Evolutionary conservation across 2,113 vertebrate genomes (phyloP).

Genomic region (Oncorhynchus nerka): DNA sequence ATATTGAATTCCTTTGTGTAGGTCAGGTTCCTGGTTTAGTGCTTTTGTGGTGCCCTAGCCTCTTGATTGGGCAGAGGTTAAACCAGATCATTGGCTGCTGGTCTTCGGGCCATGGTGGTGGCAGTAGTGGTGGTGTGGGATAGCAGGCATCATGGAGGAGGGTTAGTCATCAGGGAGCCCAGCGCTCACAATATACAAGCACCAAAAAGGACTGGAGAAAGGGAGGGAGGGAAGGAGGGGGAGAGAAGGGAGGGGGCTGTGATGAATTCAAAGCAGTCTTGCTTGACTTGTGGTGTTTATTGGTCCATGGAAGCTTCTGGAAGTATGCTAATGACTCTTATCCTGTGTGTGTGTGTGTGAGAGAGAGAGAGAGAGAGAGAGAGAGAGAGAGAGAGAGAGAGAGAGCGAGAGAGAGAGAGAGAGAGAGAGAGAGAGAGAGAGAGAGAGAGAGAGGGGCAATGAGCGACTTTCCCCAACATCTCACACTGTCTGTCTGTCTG

Average conservation of each 20-base stretch:
- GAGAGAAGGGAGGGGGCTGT: constrained; percentile 17
- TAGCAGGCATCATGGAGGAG: constrained; percentile 30
- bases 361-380: constrained; percentile 17
- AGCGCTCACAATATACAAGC: constrained; percentile 3
- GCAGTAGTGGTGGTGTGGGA: constrained; percentile 6
- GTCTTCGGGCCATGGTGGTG: too few species aligned
- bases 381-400: not conserved
- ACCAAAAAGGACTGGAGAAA: constrained; percentile 6
- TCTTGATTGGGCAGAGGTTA: too few species aligned
- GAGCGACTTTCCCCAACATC: too few species aligned
- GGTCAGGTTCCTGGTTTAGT: too few species aligned
- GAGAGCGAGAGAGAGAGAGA: too few species aligned
- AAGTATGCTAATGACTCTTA: constrained; percentile 49
- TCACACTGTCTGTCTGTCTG: too few species aligned
- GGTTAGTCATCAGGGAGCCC: constrained; percentile 11
- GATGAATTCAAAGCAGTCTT: constrained; percentile 55
- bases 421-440: too few species aligned
- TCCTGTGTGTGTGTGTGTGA: constrained; percentile 33
- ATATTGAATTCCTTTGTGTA: too few species aligned
- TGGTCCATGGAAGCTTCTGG: constrained; percentile 50
- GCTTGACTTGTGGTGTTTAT: constrained; percentile 57
- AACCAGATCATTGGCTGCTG: too few species aligned
- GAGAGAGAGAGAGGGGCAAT: too few species aligned
- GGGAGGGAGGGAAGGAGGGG: constrained; percentile 7
- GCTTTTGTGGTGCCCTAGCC: too few species aligned